Base-by-base conservation (phyloP, 2,113 vertebrate genomes). In the Odocoileus hemionus region DNA sequence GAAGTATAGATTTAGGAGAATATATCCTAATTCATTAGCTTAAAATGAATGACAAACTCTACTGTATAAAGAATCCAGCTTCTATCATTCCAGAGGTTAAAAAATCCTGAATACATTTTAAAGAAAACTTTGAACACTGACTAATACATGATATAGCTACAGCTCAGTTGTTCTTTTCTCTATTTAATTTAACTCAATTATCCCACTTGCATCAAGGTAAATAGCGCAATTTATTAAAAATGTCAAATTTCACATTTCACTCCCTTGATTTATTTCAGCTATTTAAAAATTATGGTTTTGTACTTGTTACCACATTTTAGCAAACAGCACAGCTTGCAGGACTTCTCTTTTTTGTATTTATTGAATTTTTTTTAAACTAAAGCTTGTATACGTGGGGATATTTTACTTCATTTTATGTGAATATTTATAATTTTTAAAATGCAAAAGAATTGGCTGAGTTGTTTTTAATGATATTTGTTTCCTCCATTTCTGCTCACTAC, bases 181-280 rank as follows among this genome's bases (percentile, higher is more conserved):
- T 95, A 28, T 98, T 98, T 96, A 97, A 97, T 96, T 98, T 92
- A 91, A 55, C 61, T 95, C 92, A 96, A 64, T 95, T 96, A 84
- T 97, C 95, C 92, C 45, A 21, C 79, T 96, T 97, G 84, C n/a
- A 93, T 50, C 93, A 89, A 54, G 91, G 47, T 79, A 98, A 97
- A 94, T 93, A 91, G 25, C 30, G 26, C 92, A 95, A 98, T 93
- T 98, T 96, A 98, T 94, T 96, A 84, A 92, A 97, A 96, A 97
- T 96, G 94, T 89, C 97, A 98, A 98, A 97, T 60, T 97, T 97
- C 85, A 88, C 57, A 96, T 97, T 67, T 82, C 94, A 82, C 8
- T 92, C 50, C 58, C 95, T 86, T 91, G 80, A 97, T 50, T 92
- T 94, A 95, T 95, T 97, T 97, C 61, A 95, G 33, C 14, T 97